Percentiles rank a stretch among this genome's conserved stretches.
These are phyloP conservation scores for Drosophila parvula DNA, from an alignment of 1,140 invertebrate species.

Conservation along the genomic window DNA sequence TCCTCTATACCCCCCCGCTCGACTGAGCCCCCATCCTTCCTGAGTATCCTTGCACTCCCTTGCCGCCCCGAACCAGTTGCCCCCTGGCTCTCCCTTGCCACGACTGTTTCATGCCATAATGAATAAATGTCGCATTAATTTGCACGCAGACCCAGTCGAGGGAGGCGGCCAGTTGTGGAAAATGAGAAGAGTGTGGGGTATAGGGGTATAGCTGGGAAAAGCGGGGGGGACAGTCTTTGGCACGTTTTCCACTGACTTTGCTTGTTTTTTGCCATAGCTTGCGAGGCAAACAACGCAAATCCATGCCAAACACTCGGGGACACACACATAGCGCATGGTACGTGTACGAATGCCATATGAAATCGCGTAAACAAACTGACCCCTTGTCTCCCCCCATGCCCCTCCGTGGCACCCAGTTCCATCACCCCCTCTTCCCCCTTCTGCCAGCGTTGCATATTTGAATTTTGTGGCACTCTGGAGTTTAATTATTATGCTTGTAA, in stretches of 20 bases:
- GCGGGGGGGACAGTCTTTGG: constrained; percentile 14
- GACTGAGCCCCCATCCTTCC: neutral
- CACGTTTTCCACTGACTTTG: constrained; percentile 53
- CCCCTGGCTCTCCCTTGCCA: neutral
- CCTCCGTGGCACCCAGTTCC: neutral
- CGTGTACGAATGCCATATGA: constrained; percentile 55
- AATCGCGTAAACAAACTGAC: constrained; percentile 63
- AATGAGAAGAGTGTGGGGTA: too few species aligned
- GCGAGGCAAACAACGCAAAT: constrained; percentile 62
- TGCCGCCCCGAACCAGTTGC: neutral
- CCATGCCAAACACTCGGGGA: constrained; percentile 38
- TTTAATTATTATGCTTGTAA: constrained; percentile 75
- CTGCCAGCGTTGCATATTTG: constrained; percentile 45
- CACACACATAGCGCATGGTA: constrained; percentile 13
- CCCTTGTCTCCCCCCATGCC: neutral
- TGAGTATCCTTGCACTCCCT: constrained; percentile 19
- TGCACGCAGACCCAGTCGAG: constrained; percentile 59
- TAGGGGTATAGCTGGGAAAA: too few species aligned
- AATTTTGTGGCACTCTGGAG: constrained; percentile 68
- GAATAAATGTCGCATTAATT: constrained; percentile 79
- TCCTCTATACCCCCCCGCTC: neutral
- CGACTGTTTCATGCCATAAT: constrained; percentile 64
- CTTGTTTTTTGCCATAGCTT: constrained; percentile 54
- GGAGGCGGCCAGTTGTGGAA: too few species aligned
- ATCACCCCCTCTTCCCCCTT: neutral